These are phyloP conservation scores for Sylvilagus floridanus DNA, from an alignment of 2,797 vertebrate genomes.

Conservation along the genomic window DNA sequence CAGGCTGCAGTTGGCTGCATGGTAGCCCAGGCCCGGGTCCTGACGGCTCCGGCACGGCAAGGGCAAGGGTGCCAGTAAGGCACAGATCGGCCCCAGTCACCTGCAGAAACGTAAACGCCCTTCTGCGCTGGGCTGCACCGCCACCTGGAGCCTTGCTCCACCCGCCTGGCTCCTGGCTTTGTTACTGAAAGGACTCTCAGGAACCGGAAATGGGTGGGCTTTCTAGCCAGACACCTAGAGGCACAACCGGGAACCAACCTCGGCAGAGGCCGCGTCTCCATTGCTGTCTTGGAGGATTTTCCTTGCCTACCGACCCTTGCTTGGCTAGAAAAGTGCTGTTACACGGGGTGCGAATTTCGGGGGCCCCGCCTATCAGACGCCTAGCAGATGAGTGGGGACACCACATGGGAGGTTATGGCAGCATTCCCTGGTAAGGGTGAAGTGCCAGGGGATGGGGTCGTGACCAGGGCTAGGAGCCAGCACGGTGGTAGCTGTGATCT, in stretches of 20 bases:
- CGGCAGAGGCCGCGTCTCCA: neutral
- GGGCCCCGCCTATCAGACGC: slow-evolving; percentile 88
- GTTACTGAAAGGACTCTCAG: neutral
- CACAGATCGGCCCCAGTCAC: neutral
- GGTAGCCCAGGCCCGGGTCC: too few species aligned
- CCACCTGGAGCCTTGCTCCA: too few species aligned
- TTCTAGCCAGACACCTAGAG: slow-evolving; percentile 49
- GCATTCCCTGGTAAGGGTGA: slow-evolving; percentile 95
- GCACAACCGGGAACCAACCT: neutral
- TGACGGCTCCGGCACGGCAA: too few species aligned
- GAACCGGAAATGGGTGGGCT: neutral
- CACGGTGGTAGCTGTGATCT: slow-evolving; percentile 95
- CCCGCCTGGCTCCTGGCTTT: neutral
- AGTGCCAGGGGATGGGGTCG: slow-evolving; percentile 88
- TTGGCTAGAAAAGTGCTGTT: slow-evolving; percentile 82
- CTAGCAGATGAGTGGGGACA: slow-evolving; percentile 69
- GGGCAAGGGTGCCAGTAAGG: neutral
- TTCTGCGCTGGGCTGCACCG: too few species aligned
- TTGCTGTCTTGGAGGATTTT: slow-evolving; percentile 2
- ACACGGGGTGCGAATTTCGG: slow-evolving; percentile 77
- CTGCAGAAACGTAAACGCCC: neutral
- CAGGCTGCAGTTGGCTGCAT: too few species aligned
- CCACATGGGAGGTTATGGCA: slow-evolving; percentile 95
- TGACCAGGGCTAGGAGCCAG: slow-evolving; percentile 91
- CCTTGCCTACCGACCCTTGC: slow-evolving; percentile 5